Percentiles rank a stretch among this genome's conserved stretches.
Conservation (phyloP, 2,888 invertebrate species). For the Pyrrhia umbra region DNA sequence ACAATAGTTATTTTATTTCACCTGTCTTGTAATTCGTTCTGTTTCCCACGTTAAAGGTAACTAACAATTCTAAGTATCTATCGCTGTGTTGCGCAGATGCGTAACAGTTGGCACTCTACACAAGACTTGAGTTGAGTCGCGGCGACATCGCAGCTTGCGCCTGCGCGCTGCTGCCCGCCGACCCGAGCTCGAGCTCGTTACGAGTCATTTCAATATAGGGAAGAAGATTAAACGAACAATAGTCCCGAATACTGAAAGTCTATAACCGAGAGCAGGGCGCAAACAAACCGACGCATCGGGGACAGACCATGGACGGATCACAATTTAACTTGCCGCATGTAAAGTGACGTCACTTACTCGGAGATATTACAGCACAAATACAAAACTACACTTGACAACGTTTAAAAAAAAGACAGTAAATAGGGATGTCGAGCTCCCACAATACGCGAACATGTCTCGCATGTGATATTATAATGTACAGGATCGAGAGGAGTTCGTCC, state of each 20-base stretch:
- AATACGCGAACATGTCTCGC: not conserved
- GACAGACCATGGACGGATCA: constrained; percentile 81
- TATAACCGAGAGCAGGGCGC: constrained; percentile 23
- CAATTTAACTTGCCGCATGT: constrained; percentile 67
- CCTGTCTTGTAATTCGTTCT: constrained; percentile 86
- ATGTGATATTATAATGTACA: too few relatives aligned
- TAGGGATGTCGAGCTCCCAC: not conserved
- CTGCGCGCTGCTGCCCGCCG: not conserved
- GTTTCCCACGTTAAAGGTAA: constrained; percentile 67
- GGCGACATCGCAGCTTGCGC: not conserved
- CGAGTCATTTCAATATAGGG: not conserved
- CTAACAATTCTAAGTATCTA: constrained; percentile 34
- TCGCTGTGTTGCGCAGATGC: constrained; percentile 10
- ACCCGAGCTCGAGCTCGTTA: not conserved
- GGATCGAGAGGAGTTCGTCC: too few relatives aligned
- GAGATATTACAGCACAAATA: constrained; percentile 32
- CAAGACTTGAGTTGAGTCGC: constrained; percentile 9
- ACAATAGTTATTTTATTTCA: constrained; percentile 71
- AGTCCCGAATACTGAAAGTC: constrained; percentile 9
- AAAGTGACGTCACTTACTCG: constrained; percentile 29
- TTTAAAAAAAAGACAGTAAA: constrained; percentile 14
- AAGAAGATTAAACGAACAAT: constrained; percentile 11
- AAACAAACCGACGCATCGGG: constrained; percentile 55
- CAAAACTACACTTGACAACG: constrained; percentile 39
- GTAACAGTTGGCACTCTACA: constrained; percentile 18